phyloP scores from a whole-genome alignment of 2,113 vertebrate species.

The Jaculus jaculus region DNA sequence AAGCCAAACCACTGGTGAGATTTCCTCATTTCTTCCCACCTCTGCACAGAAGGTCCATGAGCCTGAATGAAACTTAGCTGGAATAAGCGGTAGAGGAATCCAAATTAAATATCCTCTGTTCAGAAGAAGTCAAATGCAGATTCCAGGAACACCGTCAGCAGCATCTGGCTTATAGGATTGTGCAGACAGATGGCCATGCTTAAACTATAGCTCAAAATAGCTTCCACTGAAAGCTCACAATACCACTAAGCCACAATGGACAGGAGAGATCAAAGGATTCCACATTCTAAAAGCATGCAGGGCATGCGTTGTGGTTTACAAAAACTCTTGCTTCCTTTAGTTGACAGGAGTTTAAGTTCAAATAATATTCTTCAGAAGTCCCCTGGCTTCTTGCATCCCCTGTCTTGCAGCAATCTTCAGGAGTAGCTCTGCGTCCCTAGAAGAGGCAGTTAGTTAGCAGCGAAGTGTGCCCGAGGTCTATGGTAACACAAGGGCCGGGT shows the following conservation, averaged over 20 bases:
- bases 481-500: not conserved
- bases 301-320: not conserved
- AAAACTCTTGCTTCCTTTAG: not conserved
- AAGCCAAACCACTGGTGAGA: not conserved
- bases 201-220: not conserved
- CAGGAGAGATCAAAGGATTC: not conserved
- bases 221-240: not conserved
- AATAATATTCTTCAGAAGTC: slow-evolving; percentile 76
- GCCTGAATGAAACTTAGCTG: not conserved
- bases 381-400: slow-evolving; percentile 68
- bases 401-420: slow-evolving; percentile 76
- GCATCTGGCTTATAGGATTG: not conserved
- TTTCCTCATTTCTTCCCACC: not conserved
- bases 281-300: not conserved
- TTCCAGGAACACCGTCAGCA: not conserved
- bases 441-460: slow-evolving; percentile 18
- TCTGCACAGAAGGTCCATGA: not conserved
- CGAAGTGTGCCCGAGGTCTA: not conserved
- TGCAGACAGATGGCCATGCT: not conserved
- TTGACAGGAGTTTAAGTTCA: slow-evolving; percentile 44
- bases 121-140: not conserved
- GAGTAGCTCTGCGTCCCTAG: slow-evolving; percentile 77
- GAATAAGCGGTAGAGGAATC: not conserved
- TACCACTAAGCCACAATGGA: not conserved
- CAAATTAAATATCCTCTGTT: not conserved